These are phyloP conservation scores for Ochotona curzoniae DNA, from an alignment of 2,113 vertebrate species.

Conservation along the genomic window DNA sequence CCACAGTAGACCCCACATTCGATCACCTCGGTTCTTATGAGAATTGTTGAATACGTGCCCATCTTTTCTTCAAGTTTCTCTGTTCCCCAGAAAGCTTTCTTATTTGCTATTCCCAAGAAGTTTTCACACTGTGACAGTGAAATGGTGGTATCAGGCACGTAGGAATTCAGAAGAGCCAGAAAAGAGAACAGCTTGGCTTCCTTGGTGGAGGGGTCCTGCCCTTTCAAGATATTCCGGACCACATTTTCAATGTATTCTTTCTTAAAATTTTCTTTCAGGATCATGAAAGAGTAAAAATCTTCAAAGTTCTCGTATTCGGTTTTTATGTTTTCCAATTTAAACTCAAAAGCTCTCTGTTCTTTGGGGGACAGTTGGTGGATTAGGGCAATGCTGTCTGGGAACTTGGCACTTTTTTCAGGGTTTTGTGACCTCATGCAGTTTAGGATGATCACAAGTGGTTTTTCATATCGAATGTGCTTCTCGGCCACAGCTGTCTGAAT, in stretches of 20 bases:
- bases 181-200: constrained; percentile 88
- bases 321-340: constrained; percentile 88
- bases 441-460: constrained; percentile 88
- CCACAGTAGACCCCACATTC: constrained; percentile 81
- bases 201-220: constrained; percentile 84
- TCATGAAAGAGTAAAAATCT: constrained; percentile 93
- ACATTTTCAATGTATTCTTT: constrained; percentile 87
- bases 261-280: constrained; percentile 91
- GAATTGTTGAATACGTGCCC: constrained; percentile 87
- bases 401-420: constrained; percentile 82
- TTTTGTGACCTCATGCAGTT: constrained; percentile 90
- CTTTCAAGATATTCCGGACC: constrained; percentile 88
- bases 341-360: constrained; percentile 88
- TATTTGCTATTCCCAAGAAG: constrained; percentile 85
- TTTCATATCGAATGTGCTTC: constrained; percentile 81
- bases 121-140: constrained; percentile 89
- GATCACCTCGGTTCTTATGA: constrained; percentile 80
- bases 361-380: constrained; percentile 82
- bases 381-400: constrained; percentile 76
- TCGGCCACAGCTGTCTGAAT: constrained; percentile 84
- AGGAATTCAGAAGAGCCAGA: constrained; percentile 87
- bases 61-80: constrained; percentile 87
- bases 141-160: constrained; percentile 85
- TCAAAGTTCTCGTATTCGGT: constrained; percentile 83
- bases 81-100: constrained; percentile 80